Conservation (phyloP, 1,140 invertebrate genomes). For the Drusus annulatus region DNA sequence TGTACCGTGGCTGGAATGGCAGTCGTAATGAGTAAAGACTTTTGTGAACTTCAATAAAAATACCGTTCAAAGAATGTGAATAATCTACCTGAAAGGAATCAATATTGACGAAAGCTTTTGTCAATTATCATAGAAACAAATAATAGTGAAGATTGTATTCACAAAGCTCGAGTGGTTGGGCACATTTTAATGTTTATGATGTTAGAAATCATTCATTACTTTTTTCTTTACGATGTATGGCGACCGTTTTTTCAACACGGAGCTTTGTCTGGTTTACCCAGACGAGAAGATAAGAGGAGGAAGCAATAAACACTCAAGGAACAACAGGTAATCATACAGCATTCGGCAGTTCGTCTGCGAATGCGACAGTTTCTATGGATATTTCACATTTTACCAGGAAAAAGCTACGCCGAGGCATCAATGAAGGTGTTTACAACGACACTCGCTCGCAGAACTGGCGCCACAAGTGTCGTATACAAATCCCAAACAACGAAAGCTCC, state of each 20-base stretch:
- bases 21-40: no score
- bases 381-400: constrained; percentile 16
- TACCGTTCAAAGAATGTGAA: no score
- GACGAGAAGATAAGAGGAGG: background rate
- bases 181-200: background rate
- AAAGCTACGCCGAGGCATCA: constrained; percentile 6
- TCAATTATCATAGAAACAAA: background rate
- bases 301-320: background rate
- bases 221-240: background rate
- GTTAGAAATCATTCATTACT: constrained; percentile 7
- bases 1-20: no score
- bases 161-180: background rate
- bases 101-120: background rate
- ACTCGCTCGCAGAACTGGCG: background rate
- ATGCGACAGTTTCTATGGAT: no score
- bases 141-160: background rate
- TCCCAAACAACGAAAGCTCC: background rate
- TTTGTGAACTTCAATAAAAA: no score
- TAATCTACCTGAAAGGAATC: background rate
- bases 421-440: constrained; percentile 21
- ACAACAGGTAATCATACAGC: constrained; percentile 9
- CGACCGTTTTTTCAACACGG: constrained; percentile 17
- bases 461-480: background rate
- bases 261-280: background rate
- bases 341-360: background rate